Conservation (phyloP, 2,888 invertebrate species). For the Drosophila paramelanica region DNA sequence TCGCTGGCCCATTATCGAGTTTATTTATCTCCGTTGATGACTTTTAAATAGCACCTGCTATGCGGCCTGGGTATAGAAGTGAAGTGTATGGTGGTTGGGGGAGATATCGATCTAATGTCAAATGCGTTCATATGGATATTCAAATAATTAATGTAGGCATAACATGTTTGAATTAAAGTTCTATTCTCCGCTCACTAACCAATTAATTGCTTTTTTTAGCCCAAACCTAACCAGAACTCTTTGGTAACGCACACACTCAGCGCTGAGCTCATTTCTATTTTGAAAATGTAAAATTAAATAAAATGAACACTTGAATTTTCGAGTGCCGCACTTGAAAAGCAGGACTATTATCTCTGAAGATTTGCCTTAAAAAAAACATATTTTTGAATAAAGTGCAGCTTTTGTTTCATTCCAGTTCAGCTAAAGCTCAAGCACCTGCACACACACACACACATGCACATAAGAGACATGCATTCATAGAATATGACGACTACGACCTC, state of each 20-base stretch:
- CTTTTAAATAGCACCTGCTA: conserved; percentile 75
- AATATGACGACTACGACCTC: conserved; percentile 51
- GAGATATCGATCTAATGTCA: conserved; percentile 37
- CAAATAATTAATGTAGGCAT: conserved; percentile 9
- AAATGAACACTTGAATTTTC: conserved; percentile 42
- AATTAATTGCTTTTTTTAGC: conserved; percentile 1
- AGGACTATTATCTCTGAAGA: conserved; percentile 51
- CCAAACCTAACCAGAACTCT: conserved; percentile 1
- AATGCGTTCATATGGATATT: conserved; percentile 12
- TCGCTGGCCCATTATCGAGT: conserved; percentile 66
- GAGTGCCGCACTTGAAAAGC: conserved; percentile 43
- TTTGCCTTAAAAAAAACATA: conserved; percentile 24
- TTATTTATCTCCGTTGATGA: conserved; percentile 75
- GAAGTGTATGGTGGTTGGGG: background rate
- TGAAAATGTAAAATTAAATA: conserved; percentile 15
- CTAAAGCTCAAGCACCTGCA: conserved; percentile 48
- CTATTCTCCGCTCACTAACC: background rate
- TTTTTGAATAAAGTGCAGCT: conserved; percentile 42
- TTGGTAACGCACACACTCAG: conserved; percentile 27
- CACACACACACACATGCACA: conserved; percentile 2
- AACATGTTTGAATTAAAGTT: conserved; percentile 2
- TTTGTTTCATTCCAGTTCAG: conserved; percentile 38
- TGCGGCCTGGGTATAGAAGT: conserved; percentile 2
- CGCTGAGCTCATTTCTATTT: conserved; percentile 55
- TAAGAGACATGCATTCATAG: conserved; percentile 9